A percentile compares a stretch with the other conserved stretches of the same genome.
These are phyloP conservation scores for Rhamphomyia laevipes DNA, from an alignment of 2,888 invertebrate genomes.

Conservation along the genomic window DNA sequence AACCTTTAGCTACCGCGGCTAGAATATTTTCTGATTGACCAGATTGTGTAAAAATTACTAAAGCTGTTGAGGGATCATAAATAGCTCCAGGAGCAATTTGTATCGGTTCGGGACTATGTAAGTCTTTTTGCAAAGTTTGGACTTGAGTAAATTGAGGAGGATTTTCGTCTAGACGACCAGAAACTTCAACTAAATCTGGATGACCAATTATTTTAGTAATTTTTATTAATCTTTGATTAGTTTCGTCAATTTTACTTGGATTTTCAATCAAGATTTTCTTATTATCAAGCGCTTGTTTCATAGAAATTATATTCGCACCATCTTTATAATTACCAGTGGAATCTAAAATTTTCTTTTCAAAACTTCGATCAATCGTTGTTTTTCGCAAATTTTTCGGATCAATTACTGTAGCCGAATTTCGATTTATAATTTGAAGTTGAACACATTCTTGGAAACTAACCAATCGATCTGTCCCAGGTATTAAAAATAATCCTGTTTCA, in stretches of 20 bases:
- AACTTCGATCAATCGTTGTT: constrained; percentile 54
- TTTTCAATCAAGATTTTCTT: constrained; percentile 51
- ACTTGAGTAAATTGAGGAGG: constrained; percentile 41
- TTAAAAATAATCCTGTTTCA: constrained; percentile 66
- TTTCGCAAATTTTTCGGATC: constrained; percentile 63
- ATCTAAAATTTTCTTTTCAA: constrained; percentile 70
- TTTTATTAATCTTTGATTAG: constrained; percentile 52
- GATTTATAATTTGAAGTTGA: constrained; percentile 71
- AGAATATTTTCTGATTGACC: constrained; percentile 60
- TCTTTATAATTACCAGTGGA: constrained; percentile 60
- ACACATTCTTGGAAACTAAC: constrained; percentile 82
- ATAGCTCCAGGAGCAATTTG: constrained; percentile 61
- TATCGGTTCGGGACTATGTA: constrained; percentile 50
- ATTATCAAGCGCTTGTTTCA: constrained; percentile 62
- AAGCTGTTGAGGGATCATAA: constrained; percentile 64
- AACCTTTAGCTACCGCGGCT: constrained; percentile 63
- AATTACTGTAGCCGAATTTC: constrained; percentile 67
- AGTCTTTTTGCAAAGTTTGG: constrained; percentile 37
- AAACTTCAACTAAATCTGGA: constrained; percentile 61
- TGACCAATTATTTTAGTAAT: constrained; percentile 60
- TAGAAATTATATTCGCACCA: constrained; percentile 43
- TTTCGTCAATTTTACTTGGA: constrained; percentile 38
- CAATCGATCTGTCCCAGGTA: constrained; percentile 74
- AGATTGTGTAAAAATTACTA: constrained; percentile 59
- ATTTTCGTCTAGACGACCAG: constrained; percentile 41